A percentile compares a stretch with the other conserved stretches of the same genome.
These are phyloP conservation scores for Rhadinocentrus ornatus DNA, from an alignment of 2,797 vertebrate species.

Conservation along the genomic window DNA sequence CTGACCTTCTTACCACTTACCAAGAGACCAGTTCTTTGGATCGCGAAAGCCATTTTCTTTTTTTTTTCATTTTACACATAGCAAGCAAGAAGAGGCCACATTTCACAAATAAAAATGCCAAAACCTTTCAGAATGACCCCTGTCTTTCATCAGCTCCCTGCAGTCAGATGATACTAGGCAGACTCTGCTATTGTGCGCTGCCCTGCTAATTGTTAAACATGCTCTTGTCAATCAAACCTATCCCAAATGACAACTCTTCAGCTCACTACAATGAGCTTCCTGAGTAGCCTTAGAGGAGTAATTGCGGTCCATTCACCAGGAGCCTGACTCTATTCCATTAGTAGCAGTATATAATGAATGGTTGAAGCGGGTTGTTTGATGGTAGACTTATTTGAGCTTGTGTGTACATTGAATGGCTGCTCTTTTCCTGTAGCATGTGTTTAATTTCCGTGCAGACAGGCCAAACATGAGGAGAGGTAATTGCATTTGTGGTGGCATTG, in stretches of 20 bases:
- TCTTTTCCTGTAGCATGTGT: constrained; percentile 33
- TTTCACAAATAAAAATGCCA: constrained; percentile 55
- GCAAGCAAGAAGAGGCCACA: constrained; percentile 24
- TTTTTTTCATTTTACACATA: not conserved
- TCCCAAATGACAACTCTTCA: constrained; percentile 66
- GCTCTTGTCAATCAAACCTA: constrained; percentile 79
- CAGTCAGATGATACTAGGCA: constrained; percentile 53
- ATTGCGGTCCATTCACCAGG: constrained; percentile 55
- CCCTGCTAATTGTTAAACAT: constrained; percentile 79
- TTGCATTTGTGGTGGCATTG: constrained; percentile 54
- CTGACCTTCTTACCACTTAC: constrained; percentile 22
- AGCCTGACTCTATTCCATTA: constrained; percentile 68
- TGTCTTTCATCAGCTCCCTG: constrained; percentile 62
- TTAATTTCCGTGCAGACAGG: constrained; percentile 53
- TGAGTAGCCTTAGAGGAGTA: constrained; percentile 54
- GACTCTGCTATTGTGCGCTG: constrained; percentile 49
- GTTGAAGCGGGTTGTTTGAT: constrained; percentile 54
- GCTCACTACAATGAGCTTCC: constrained; percentile 58
- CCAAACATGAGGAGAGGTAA: constrained; percentile 50
- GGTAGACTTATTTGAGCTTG: constrained; percentile 50
- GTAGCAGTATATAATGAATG: constrained; percentile 58
- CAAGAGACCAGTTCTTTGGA: constrained; percentile 40
- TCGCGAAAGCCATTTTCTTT: constrained; percentile 35
- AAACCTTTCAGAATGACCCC: constrained; percentile 60
- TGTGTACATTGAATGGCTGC: constrained; percentile 45